Evolutionary conservation across 2,797 vertebrate genomes (phyloP).

Genomic region (Denticeps clupeoides): DNA sequence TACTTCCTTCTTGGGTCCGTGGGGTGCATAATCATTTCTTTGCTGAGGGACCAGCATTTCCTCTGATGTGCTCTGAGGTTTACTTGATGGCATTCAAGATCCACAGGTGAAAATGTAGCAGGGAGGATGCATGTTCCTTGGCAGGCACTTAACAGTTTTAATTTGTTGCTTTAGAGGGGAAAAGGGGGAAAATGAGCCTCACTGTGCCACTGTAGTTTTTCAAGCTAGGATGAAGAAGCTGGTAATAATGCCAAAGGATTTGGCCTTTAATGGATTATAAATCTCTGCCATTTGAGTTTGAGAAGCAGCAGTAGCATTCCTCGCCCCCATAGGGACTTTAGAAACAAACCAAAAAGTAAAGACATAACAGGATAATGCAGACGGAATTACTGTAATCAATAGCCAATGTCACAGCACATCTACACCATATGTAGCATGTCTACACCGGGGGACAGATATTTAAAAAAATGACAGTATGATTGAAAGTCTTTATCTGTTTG

Average conservation of each 20-base stretch:
- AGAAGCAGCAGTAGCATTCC: conserved; percentile 3
- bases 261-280: no score
- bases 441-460: conserved; percentile 6
- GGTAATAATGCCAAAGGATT: no score
- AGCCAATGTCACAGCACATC: not conserved
- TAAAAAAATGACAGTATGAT: conserved; percentile 22
- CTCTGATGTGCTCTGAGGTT: no score
- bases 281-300: no score
- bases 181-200: not conserved
- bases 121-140: not conserved
- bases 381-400: not conserved
- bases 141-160: conserved; percentile 12
- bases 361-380: not conserved
- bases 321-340: conserved; percentile 4
- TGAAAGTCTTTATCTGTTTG: conserved; percentile 18
- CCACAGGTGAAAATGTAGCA: no score
- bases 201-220: no score
- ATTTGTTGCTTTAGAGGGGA: no score
- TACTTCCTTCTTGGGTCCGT: no score
- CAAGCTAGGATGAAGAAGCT: no score
- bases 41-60: no score
- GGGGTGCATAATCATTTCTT: no score
- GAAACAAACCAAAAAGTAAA: not conserved
- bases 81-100: no score
- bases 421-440: not conserved